Evolutionary conservation across 2,113 vertebrate genomes (phyloP).

Genomic region (Peromyscus polionotus): DNA sequence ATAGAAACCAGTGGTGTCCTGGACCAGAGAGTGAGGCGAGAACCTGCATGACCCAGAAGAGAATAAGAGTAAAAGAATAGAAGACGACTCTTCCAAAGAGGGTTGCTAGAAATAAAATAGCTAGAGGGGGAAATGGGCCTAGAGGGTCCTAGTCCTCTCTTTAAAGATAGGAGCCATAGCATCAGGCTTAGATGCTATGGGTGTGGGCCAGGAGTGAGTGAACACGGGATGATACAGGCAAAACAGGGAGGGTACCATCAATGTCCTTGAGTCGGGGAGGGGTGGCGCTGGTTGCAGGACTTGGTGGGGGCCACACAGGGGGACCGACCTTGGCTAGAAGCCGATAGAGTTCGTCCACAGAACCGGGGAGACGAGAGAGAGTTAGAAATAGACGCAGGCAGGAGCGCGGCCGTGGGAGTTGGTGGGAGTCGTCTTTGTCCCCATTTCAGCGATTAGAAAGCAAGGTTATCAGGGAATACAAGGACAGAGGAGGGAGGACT

Average conservation of each 20-base stretch:
- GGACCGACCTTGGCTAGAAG: neutral
- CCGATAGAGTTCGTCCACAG: neutral
- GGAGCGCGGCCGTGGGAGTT: neutral
- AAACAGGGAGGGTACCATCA: neutral
- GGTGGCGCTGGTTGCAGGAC: neutral
- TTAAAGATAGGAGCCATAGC: neutral
- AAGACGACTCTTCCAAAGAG: neutral
- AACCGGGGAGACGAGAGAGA: neutral
- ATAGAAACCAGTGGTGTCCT: neutral
- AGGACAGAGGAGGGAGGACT: neutral
- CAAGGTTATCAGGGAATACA: constrained; percentile 39
- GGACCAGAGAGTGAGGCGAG: neutral
- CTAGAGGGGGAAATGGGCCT: neutral
- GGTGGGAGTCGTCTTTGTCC: neutral
- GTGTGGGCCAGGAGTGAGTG: neutral
- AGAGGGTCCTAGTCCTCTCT: neutral
- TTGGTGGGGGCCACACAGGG: neutral
- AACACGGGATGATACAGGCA: too few species aligned
- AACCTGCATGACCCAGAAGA: neutral
- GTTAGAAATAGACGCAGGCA: neutral
- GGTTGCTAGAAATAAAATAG: neutral
- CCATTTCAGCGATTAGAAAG: neutral
- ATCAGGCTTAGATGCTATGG: neutral
- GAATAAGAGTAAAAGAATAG: neutral
- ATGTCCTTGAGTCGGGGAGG: neutral